Evolutionary conservation across 2,888 invertebrate genomes (phyloP), one percentile per base, ranked within the genome.

Genomic region (Epinotia brunnichana): DNA sequence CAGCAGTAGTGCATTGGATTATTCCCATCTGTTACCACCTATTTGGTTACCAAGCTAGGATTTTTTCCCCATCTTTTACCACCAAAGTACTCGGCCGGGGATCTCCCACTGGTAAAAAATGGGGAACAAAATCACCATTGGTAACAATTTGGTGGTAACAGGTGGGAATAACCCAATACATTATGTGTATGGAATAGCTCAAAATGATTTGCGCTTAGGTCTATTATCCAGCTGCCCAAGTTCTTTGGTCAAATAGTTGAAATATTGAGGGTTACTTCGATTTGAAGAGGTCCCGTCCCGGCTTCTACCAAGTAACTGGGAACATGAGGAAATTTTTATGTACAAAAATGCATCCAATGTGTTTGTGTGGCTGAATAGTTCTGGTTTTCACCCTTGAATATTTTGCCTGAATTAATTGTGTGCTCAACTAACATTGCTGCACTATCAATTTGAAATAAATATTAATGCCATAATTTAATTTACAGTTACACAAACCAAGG

Each of bases 401-500:
- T 15, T 24, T 44, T 64, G 57, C 48, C 39, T 17, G 39, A 64
- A n/a, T 21, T 53, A 17, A 19, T 62, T 56, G 62, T 48, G 44
- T 61, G 24, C 57, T 59, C 15, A 63, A 69, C 57, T 63, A 73
- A 73, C 29, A 69, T 7, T 51, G 24, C 13, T 51, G 24, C 13
- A n/a, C 3, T 35, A 3, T 41, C 15, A n/a, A n/a, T 41, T 39
- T n/a, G 17, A n/a, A 19, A n/a, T 41, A 53, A 51, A 66, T 56
- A n/a, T 21, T 66, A 41, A 62, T 67, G 51, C 9, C 51, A 53
- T 53, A 24, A 19, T 59, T 7, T 59, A 15, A 35, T 29, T 61
- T 73, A 11, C 90, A 91, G 91, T 84, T 82, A 78, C 81, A 54
- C 79, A 89, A 79, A 78, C 35, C 7, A 35, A 84, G 75, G 80